Conservation (phyloP, 37 sponge, comb jelly and placozoan genomes). For the Axinella damicornis region DNA sequence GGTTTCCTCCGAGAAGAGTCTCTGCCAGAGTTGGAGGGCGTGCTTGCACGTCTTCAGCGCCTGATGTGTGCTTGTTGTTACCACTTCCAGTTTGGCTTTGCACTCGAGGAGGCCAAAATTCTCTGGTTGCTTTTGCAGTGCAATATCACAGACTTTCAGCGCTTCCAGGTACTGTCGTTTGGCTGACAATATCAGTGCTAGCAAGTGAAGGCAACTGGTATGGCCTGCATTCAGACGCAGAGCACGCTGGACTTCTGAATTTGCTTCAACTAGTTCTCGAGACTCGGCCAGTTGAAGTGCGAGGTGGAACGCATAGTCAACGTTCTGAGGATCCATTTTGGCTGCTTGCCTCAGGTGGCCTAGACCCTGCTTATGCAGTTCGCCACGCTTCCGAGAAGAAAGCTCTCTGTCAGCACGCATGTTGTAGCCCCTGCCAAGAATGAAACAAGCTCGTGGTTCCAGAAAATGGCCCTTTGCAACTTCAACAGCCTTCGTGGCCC, state of each 20-base stretch:
- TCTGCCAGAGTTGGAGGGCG: conserved; percentile 56
- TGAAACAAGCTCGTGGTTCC: conserved; percentile 35
- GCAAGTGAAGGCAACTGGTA: conserved; percentile 63
- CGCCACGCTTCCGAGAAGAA: conserved; percentile 38
- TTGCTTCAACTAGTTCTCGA: conserved; percentile 49
- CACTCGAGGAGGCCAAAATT: conserved; percentile 59
- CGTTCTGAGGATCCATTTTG: conserved; percentile 29
- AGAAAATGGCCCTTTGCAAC: conserved; percentile 34
- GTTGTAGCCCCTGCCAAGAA: conserved; percentile 38
- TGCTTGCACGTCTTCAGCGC: conserved; percentile 69
- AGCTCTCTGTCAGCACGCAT: conserved; percentile 32
- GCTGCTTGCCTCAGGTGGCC: conserved; percentile 34
- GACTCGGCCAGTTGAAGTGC: conserved; percentile 50
- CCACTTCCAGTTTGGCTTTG: conserved; percentile 54
- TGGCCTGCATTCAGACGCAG: conserved; percentile 44
- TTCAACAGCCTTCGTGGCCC: conserved; percentile 24
- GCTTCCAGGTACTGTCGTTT: conserved; percentile 66
- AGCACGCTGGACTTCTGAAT: conserved; percentile 45
- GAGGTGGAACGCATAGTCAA: conserved; percentile 54
- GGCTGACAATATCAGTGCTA: conserved; percentile 58
- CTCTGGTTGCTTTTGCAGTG: conserved; percentile 61
- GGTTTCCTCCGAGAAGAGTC: conserved; percentile 32
- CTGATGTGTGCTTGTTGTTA: conserved; percentile 10
- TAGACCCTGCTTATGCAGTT: conserved; percentile 43
- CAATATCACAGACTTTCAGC: conserved; percentile 53